These are phyloP conservation scores for Coluber constrictor DNA, from an alignment of 2,797 vertebrate genomes.

Conservation along the genomic window DNA sequence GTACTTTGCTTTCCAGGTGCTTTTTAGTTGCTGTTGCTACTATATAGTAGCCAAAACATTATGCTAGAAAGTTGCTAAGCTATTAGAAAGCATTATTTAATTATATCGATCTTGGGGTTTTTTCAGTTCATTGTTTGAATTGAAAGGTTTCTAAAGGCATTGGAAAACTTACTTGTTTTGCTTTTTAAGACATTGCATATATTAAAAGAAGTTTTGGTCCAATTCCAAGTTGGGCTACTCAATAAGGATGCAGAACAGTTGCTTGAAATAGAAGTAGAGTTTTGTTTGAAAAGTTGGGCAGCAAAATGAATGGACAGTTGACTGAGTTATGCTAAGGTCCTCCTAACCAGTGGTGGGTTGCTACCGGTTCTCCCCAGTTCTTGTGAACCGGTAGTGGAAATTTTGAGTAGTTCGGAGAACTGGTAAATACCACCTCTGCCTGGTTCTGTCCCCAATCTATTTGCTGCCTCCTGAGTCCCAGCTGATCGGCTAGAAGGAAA, in stretches of 20 bases:
- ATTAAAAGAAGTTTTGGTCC: background rate
- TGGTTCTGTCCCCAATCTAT: too few relatives aligned
- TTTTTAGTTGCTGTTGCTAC: background rate
- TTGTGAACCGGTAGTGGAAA: too few relatives aligned
- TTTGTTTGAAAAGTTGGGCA: background rate
- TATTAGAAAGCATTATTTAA: background rate
- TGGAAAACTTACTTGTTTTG: background rate
- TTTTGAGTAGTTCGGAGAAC: too few relatives aligned
- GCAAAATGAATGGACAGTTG: background rate
- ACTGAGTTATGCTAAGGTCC: background rate
- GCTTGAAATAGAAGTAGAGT: background rate
- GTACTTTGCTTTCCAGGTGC: background rate
- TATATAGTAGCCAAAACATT: background rate
- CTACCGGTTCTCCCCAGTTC: too few relatives aligned
- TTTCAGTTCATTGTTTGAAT: background rate
- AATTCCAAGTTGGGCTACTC: background rate
- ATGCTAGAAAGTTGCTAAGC: background rate
- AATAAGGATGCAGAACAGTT: background rate
- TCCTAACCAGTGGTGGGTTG: background rate
- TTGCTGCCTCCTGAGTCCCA: too few relatives aligned
- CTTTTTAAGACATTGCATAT: background rate
- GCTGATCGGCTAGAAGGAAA: too few relatives aligned
- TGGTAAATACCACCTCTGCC: too few relatives aligned
- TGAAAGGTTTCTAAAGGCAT: background rate
- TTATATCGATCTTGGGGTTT: background rate